Base-by-base conservation (phyloP, 2,888 invertebrate genomes). In the Aspidiotus rigidus region DNA sequence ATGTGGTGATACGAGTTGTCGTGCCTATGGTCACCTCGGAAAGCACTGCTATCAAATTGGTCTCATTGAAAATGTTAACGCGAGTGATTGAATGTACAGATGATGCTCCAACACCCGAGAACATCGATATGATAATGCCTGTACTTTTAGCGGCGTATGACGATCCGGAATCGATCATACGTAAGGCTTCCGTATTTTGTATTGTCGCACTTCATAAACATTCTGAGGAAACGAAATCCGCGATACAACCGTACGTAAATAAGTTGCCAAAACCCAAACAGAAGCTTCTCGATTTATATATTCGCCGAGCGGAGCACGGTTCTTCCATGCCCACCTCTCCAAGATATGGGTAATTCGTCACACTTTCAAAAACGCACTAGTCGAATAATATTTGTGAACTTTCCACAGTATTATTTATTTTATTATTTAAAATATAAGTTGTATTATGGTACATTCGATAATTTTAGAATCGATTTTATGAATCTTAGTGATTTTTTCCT, bases 161-260 rank as follows among this genome's bases (percentile, higher is more conserved):
- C 77, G 91, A 95, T 78, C 82, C 83, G 69, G 93, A 95, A 79
- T 94, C 93, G 69, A 87, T 91, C 73, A 93, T 98, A 40, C 85
- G 98, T 63, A 98, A 98, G 79, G 93, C 95, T 74, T 92, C 94
- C 11, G 94, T 97, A 15, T 96, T 98, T 81, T 96, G 96, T 77
- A 93, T 98, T 86, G 97, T 98, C 7, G 91, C 93, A 61, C 85
- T 97, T 75, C 92, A 97, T 76, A 84, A 89, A 76, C 87, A 88
- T 54, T 86, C 94, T 8, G 96, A 96, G 0, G 93, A 94, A 76
- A 69, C 69, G 40, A 64, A 72, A 62, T 90, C 89, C 40, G 82
- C 85, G 54, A 84, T 96, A 78, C 83, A 85, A 75, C 91, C 92
- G 5, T 90, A 92, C 77, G 83, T 96, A 71, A 83, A 84, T 56